Conservation (phyloP, 2,888 invertebrate species). For the Nebria brevicollis region DNA sequence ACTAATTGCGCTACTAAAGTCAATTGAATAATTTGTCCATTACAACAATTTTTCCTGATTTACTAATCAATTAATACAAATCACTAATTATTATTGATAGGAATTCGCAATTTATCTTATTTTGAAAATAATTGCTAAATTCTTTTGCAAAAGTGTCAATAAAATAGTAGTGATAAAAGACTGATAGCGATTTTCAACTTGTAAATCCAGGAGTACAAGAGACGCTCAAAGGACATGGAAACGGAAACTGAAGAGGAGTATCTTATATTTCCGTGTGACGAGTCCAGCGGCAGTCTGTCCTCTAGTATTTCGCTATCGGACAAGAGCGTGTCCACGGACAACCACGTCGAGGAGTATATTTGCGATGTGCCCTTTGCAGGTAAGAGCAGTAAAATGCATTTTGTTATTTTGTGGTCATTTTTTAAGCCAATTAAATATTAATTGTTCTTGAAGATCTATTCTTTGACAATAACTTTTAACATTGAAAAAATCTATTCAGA, state of each 20-base stretch:
- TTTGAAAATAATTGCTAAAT: too few species aligned
- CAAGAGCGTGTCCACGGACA: slow-evolving; percentile 82
- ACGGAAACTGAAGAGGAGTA: slow-evolving; percentile 76
- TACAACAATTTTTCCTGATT: too few species aligned
- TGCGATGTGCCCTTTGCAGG: slow-evolving; percentile 90
- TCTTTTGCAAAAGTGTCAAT: too few species aligned
- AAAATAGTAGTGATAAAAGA: too few species aligned
- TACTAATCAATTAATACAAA: too few species aligned
- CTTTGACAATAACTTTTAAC: not conserved
- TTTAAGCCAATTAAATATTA: too few species aligned
- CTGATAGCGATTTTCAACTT: slow-evolving; percentile 13
- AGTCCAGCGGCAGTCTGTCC: slow-evolving; percentile 78
- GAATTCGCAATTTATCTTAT: too few species aligned
- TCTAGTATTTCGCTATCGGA: slow-evolving; percentile 78
- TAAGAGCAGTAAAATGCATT: slow-evolving; percentile 62
- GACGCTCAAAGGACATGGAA: slow-evolving; percentile 85
- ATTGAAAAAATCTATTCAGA: not conserved
- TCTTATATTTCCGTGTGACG: slow-evolving; percentile 67
- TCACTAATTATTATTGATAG: too few species aligned
- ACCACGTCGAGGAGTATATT: slow-evolving; percentile 85
- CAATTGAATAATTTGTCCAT: too few species aligned
- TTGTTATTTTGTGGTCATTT: not conserved
- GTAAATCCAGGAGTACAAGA: slow-evolving; percentile 78
- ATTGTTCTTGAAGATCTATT: too few species aligned
- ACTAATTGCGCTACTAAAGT: too few species aligned